Base-by-base conservation (phyloP, 2,113 vertebrate genomes). In the Saguinus imperator region DNA sequence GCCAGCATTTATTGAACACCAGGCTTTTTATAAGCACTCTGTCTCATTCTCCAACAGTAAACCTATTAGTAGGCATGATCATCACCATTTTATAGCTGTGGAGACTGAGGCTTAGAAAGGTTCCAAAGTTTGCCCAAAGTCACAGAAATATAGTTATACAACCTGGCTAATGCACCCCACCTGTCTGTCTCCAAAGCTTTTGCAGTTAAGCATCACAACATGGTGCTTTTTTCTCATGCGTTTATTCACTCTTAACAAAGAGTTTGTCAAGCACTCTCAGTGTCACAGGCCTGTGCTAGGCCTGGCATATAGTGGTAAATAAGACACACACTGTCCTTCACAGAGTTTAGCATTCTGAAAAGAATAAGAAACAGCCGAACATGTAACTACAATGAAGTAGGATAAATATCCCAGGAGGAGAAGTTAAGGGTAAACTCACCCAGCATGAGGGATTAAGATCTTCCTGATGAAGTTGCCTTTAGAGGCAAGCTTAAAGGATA, bases 141-240 rank as follows among this genome's bases (percentile, higher is more conserved):
- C 73, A 43, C 61, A 45, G 8, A 43, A 13, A 43, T 32, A 3
- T 16, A 52, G 64, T 8, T 23, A n/a, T 4, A 1, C 17, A 43
- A 48, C 88, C 40, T 20, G 43, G 25, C n/a, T 52, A 43, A 40
- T 21, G 25, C 43, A 8, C 16, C 43, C 43, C 14, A 77, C 8
- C 45, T 50, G 75, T 72, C 75, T 77, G 75, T 72, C 43, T 77
- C 45, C 75, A 77, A 35, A 77, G 16, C 52, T 87, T 32, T 21
- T 45, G 20, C 7, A 12, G n/a, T 20, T 40, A 0, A 50, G 55
- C 4, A 13, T 32, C 68, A 20, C 0, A 1, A 8, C 18, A 12
- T 6, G 32, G 29, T 20, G 14, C 50, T 77, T 40, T 8, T 37
- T 14, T 40, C 14, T 20, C 72, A 25, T 2, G 13, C 14, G 43